These are phyloP conservation scores for Cebidichthys violaceus DNA, from an alignment of 2,113 vertebrate species.

Conservation along the genomic window DNA sequence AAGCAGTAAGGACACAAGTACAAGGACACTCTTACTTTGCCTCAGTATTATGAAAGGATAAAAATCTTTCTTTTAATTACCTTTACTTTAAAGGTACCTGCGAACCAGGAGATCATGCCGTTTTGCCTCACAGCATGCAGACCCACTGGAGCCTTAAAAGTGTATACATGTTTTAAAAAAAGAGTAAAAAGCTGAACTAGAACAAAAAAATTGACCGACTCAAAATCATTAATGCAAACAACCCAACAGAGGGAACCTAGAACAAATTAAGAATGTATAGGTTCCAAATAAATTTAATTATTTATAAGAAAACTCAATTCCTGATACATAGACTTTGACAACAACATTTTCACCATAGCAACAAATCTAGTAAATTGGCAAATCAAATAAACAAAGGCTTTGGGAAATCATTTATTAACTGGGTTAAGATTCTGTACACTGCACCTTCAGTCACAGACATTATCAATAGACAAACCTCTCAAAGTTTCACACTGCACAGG, in stretches of 20 bases:
- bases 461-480: neutral
- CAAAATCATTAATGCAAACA: no score
- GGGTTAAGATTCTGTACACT: no score
- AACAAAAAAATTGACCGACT: no score
- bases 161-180: conserved; percentile 41
- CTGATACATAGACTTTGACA: neutral
- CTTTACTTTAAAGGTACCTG: neutral
- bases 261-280: no score
- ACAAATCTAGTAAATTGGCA: no score
- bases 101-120: neutral
- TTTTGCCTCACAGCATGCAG: neutral
- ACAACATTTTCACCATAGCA: neutral
- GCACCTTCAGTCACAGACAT: neutral
- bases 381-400: no score
- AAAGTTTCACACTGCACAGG: neutral
- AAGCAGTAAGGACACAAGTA: neutral
- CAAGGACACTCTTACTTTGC: neutral
- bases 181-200: no score
- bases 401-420: no score
- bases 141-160: conserved; percentile 24
- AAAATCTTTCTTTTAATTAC: conserved; percentile 5
- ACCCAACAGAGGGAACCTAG: no score
- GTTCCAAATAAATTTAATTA: no score
- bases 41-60: neutral
- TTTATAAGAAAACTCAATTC: no score